Conservation (phyloP, 2,113 vertebrate genomes). For the Cinclus cinclus region DNA sequence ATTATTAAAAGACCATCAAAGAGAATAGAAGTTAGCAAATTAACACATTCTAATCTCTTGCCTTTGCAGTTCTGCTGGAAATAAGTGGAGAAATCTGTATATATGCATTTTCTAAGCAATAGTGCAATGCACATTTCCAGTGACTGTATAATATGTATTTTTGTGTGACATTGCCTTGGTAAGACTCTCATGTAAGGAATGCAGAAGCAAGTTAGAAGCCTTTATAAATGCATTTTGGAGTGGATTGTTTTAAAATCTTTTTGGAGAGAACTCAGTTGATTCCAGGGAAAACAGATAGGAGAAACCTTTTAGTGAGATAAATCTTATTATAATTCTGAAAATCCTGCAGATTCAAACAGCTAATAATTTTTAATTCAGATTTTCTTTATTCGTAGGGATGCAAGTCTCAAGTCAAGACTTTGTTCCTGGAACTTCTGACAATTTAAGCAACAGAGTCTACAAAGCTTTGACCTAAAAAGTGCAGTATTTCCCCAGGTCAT, state of each 20-base stretch:
- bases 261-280: background rate
- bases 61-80: background rate
- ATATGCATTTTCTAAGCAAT: background rate
- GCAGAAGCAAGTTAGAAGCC: background rate
- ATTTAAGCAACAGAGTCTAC: background rate
- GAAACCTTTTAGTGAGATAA: background rate
- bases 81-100: background rate
- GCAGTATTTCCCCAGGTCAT: background rate
- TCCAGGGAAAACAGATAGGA: background rate
- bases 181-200: background rate
- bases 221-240: background rate
- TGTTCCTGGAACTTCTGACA: background rate
- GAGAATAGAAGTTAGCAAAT: background rate
- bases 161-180: background rate
- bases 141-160: background rate
- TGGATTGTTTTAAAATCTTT: background rate
- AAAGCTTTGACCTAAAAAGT: background rate
- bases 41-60: background rate
- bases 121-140: rapidly evolving
- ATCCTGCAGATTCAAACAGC: background rate
- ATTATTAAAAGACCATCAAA: slow-evolving; percentile 31
- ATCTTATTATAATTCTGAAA: background rate
- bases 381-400: background rate
- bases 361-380: background rate
- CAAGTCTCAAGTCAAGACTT: background rate